phyloP scores from a whole-genome alignment of 2,113 vertebrate genomes.

The Caloenas nicobarica region DNA sequence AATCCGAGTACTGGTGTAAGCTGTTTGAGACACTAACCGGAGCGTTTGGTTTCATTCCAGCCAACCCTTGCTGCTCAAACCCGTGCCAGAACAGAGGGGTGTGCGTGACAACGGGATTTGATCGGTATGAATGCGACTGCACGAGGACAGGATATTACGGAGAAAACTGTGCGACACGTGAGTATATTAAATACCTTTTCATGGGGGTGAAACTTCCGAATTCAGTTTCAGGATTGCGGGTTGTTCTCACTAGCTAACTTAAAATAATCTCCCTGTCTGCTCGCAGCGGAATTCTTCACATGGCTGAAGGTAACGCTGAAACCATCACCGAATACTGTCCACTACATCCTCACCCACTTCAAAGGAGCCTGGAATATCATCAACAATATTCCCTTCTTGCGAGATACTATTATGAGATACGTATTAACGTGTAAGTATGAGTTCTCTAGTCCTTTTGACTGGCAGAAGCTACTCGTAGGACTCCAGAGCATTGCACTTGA shows the following conservation, averaged over 20 bases:
- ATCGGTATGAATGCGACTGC: conserved; percentile 90
- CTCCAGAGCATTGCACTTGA: neutral
- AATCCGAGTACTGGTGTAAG: too few relatives aligned
- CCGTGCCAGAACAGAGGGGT: conserved; percentile 93
- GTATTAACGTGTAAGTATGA: conserved; percentile 91
- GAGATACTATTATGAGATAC: conserved; percentile 89
- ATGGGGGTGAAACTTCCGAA: fast-evolving
- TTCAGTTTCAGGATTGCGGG: neutral
- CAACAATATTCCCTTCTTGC: conserved; percentile 88
- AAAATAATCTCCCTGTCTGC: neutral
- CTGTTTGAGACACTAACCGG: fast-evolving
- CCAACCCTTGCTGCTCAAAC: conserved; percentile 90
- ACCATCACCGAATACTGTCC: conserved; percentile 87
- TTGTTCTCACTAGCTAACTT: neutral
- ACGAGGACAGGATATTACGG: conserved; percentile 90
- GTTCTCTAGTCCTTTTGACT: neutral
- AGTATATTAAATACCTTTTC: conserved; percentile 16
- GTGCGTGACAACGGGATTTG: conserved; percentile 78
- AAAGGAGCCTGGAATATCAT: conserved; percentile 92
- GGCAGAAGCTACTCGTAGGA: neutral
- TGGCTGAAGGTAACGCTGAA: conserved; percentile 85
- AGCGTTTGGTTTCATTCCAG: conserved; percentile 61
- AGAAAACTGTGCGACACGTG: conserved; percentile 90
- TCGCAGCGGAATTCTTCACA: conserved; percentile 89
- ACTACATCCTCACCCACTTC: conserved; percentile 95